Evolutionary conservation across 2,113 vertebrate genomes (phyloP), one percentile per base, ranked within the genome.

Genomic region (Hemiscyllium ocellatum): DNA sequence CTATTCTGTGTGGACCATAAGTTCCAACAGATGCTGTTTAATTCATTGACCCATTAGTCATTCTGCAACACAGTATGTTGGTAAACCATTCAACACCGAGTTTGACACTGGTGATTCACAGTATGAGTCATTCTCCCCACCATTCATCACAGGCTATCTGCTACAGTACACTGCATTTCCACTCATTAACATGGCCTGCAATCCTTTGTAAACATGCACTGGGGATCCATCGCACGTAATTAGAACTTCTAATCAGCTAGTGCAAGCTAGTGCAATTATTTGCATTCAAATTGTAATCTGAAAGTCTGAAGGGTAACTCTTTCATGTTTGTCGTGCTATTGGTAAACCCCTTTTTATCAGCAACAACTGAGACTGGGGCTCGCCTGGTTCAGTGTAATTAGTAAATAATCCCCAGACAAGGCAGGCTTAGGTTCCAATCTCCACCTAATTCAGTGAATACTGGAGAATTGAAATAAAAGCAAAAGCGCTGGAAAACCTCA

Each of bases 101-200:
- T 69, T 72, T 72, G 26, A 72, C 94, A 95, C 13, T 3, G 0
- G 24, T 95, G 68, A 76, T 69, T 94, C 93, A 50, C 2, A 37
- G 52, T n/a, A n/a, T 61, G 56, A 90, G 12, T 95, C 93, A 95
- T 47, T 50, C 93, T 50, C 22, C 47, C 94, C 68, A 76, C 94
- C 37, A 95, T 95, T 95, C 94, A 42, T 29, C 42, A 12, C 68
- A 72, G 42, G 22, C 69, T 93, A 24, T 69, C 94, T 50, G 68
- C 29, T 8, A 13, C 47, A 50, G 69, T 68, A 95, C 22, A 42
- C 37, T 22, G 20, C 61, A 66, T 93, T 93, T 93, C 6, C 61
- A 42, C n/a, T 93, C 89, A 93, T 65, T 93, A n/a, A 66, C 33
- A 17, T 65, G n/a, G n/a, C 12, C 89, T 37, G 89, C 89, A 68